These are phyloP conservation scores for Chascanopsetta lugubris DNA, from an alignment of 2,113 vertebrate genomes.

Conservation along the genomic window DNA sequence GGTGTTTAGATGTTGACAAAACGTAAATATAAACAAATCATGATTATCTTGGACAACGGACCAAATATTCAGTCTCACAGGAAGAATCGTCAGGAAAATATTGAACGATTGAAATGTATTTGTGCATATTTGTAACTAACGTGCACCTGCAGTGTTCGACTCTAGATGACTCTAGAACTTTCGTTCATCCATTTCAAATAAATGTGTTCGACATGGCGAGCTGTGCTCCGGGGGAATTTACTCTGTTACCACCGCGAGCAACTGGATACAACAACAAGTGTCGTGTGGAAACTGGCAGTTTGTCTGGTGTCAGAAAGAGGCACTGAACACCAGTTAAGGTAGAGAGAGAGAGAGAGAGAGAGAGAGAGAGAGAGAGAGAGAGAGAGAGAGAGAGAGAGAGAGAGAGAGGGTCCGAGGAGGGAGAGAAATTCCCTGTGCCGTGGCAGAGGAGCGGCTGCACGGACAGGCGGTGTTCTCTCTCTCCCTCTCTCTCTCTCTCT, in stretches of 20 bases:
- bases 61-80: no score
- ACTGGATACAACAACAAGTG: neutral
- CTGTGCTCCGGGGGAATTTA: neutral
- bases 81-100: no score
- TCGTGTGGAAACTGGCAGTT: neutral
- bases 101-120: no score
- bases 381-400: constrained; percentile 42
- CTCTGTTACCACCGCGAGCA: neutral
- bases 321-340: constrained; percentile 8
- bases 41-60: no score
- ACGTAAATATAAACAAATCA: no score
- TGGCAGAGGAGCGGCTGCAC: constrained; percentile 56
- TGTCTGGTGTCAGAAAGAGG: constrained; percentile 4
- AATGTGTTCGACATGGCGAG: no score
- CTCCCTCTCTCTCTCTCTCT: no score
- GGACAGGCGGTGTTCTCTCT: no score
- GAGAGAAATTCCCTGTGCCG: constrained; percentile 65
- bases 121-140: neutral
- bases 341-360: constrained; percentile 40
- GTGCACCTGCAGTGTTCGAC: neutral
- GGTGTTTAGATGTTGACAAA: no score
- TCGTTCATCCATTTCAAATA: no score
- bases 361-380: constrained; percentile 61
- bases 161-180: no score
- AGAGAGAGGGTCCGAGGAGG: constrained; percentile 48